Conservation (phyloP, 2,888 invertebrate species). For the Drosophila robusta region DNA sequence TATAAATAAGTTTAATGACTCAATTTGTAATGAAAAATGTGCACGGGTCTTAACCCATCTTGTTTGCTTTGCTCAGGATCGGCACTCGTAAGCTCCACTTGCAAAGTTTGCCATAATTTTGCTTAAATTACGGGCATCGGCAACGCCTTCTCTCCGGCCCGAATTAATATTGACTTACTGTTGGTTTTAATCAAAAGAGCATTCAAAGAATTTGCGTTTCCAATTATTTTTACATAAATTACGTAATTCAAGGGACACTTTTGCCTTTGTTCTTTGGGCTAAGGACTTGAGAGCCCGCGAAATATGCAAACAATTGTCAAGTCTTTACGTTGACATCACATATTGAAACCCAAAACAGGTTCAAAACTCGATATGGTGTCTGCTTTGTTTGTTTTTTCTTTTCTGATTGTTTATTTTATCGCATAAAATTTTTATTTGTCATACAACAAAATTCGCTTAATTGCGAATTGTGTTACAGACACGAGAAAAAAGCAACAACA, state of each 20-base stretch:
- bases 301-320: conserved; percentile 40
- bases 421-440: conserved; percentile 38
- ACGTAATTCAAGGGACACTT: conserved; percentile 52
- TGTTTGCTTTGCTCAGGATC: conserved; percentile 51
- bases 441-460: conserved; percentile 54
- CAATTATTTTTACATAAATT: conserved; percentile 69
- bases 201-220: conserved; percentile 38
- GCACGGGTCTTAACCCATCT: conserved; percentile 35
- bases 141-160: conserved; percentile 5
- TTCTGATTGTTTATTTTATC: conserved; percentile 29
- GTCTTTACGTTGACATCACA: conserved; percentile 35
- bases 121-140: conserved; percentile 54
- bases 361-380: conserved; percentile 37
- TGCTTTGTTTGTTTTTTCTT: conserved; percentile 28
- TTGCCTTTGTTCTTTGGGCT: conserved; percentile 46
- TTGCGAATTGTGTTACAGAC: conserved; percentile 55
- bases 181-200: conserved; percentile 58
- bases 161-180: conserved; percentile 55
- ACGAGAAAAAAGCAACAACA: conserved; percentile 13
- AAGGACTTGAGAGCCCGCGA: conserved; percentile 21
- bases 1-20: conserved; percentile 83
- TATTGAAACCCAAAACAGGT: conserved; percentile 52
- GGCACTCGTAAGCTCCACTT: conserved; percentile 58
- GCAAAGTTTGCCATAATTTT: conserved; percentile 56
- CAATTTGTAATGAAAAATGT: conserved; percentile 81